phyloP scores from a whole-genome alignment of 1,140 invertebrate species.

The Diuraphis noxia region DNA sequence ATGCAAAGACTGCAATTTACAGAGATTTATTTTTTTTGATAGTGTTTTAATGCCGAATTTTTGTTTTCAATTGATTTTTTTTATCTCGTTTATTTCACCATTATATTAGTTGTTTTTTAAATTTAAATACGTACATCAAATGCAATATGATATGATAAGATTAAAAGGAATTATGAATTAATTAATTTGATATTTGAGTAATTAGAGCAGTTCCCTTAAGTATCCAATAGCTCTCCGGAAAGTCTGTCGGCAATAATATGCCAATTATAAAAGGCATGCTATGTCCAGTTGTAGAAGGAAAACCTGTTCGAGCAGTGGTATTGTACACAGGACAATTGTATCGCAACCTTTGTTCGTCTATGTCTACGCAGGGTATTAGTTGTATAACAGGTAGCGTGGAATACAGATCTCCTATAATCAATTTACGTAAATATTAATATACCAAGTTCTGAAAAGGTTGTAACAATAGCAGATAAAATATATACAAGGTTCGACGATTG shows the following conservation, averaged over 20 bases:
- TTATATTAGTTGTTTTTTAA: too few species aligned
- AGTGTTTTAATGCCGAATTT: too few species aligned
- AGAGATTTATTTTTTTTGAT: too few species aligned
- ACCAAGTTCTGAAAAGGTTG: neutral
- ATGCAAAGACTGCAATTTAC: too few species aligned
- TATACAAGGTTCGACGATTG: neutral
- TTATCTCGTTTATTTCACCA: too few species aligned
- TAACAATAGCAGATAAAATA: neutral
- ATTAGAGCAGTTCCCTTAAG: slow-evolving; percentile 76
- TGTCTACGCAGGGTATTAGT: slow-evolving; percentile 67
- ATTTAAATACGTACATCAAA: neutral
- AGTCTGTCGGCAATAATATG: slow-evolving; percentile 68
- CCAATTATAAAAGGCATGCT: slow-evolving; percentile 79
- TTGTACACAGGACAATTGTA: slow-evolving; percentile 80
- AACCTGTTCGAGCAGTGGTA: slow-evolving; percentile 69
- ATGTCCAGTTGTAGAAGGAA: slow-evolving; percentile 73
- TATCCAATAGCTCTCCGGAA: slow-evolving; percentile 73
- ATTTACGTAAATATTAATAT: slow-evolving; percentile 55
- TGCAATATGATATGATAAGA: neutral
- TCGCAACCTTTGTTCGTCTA: neutral
- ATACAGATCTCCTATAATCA: slow-evolving; percentile 70
- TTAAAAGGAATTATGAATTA: neutral
- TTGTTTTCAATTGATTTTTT: too few species aligned
- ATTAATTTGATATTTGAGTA: slow-evolving; percentile 28
- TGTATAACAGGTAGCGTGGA: slow-evolving; percentile 74